Evolutionary conservation across 2,797 vertebrate species (phyloP).

Genomic region (Manis javanica): DNA sequence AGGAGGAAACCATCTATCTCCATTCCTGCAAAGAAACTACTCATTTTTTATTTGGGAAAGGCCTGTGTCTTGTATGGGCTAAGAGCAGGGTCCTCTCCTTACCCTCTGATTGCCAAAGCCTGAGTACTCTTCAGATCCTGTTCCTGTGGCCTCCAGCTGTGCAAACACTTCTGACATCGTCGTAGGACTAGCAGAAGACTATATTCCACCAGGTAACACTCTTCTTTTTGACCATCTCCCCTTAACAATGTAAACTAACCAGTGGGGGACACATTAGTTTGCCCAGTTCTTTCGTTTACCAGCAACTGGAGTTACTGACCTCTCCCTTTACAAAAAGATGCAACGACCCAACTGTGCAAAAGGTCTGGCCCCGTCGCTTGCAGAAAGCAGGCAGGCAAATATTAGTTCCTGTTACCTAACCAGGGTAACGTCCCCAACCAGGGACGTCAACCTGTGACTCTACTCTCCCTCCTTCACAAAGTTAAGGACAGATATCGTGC

Average conservation of each 20-base stretch:
- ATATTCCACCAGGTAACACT: background rate
- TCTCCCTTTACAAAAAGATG: background rate
- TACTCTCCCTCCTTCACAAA: background rate
- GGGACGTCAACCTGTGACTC: background rate
- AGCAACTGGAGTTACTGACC: background rate
- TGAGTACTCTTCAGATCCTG: background rate
- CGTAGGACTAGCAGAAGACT: background rate
- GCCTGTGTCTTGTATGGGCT: background rate
- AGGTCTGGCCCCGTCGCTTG: background rate
- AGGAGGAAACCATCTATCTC: background rate
- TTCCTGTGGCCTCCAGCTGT: background rate
- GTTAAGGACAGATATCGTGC: background rate
- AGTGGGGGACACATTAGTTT: background rate
- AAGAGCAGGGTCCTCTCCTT: background rate
- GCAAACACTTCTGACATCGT: background rate
- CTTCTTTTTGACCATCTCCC: background rate
- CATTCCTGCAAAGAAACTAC: background rate
- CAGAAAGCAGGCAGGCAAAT: background rate
- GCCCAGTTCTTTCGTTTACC: background rate
- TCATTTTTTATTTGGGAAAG: background rate
- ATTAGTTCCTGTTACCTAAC: background rate
- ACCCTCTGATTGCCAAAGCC: background rate
- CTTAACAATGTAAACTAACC: background rate
- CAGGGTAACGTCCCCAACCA: background rate
- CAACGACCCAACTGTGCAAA: background rate